A percentile compares a stretch with the other conserved stretches of the same genome.
phyloP scores from a whole-genome alignment of 2,888 invertebrate species.

The Arctia plantaginis region DNA sequence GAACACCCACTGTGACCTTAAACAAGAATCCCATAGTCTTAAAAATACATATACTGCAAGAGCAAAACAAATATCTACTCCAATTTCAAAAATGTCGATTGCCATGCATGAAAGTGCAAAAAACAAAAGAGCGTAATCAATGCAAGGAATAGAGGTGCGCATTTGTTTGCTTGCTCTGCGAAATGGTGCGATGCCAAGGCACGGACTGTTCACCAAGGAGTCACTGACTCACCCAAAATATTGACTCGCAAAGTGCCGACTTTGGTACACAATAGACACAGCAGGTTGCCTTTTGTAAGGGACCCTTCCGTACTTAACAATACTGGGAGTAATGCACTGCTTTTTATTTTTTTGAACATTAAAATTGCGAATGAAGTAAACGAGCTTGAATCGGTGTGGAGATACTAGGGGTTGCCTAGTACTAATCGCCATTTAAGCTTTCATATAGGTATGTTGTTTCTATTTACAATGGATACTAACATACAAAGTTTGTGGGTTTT shows the following conservation, averaged over 20 bases:
- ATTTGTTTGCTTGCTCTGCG: constrained; percentile 78
- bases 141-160: constrained; percentile 70
- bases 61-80: constrained; percentile 63
- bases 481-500: background rate
- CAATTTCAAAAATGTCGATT: constrained; percentile 66
- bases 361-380: constrained; percentile 68
- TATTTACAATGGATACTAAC: background rate
- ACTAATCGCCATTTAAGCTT: background rate
- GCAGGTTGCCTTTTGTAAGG: constrained; percentile 81
- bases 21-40: constrained; percentile 20
- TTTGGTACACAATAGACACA: constrained; percentile 77
- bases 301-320: constrained; percentile 74
- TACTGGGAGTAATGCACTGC: constrained; percentile 77
- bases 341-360: constrained; percentile 74
- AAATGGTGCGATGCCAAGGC: constrained; percentile 51
- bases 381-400: constrained; percentile 45
- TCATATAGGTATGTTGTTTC: too few relatives aligned
- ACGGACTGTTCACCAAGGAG: constrained; percentile 34
- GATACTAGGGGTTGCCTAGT: constrained; percentile 10
- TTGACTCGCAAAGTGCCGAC: constrained; percentile 85
- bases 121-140: constrained; percentile 72
- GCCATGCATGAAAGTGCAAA: constrained; percentile 67
- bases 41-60: constrained; percentile 27
- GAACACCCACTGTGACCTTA: constrained; percentile 19
- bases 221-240: constrained; percentile 81